Conservation (phyloP, 2,797 vertebrate species). For the Catamblyrhynchus diadema region DNA sequence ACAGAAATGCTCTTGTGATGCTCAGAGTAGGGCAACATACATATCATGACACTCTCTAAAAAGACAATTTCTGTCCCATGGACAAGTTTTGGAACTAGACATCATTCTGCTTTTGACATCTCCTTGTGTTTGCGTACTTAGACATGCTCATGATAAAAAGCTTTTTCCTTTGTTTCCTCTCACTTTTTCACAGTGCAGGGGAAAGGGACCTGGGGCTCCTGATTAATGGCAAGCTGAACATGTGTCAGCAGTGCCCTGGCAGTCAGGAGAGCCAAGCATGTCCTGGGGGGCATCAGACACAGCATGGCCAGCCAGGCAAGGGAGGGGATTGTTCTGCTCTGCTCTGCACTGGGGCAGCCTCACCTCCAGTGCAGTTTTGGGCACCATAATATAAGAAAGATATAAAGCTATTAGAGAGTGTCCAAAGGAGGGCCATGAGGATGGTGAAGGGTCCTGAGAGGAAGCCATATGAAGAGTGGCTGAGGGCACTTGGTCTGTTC, state of each 20-base stretch:
- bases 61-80: neutral
- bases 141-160: neutral
- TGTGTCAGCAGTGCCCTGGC: neutral
- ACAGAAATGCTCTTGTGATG: neutral
- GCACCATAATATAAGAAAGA: neutral
- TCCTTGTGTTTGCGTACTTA: neutral
- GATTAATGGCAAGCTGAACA: rapidly evolving
- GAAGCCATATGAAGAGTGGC: rapidly evolving
- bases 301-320: rapidly evolving
- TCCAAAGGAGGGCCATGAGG: neutral
- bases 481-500: neutral
- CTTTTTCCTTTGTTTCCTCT: neutral
- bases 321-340: neutral
- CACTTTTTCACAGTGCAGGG: neutral
- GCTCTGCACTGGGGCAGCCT: rapidly evolving
- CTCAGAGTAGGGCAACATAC: neutral
- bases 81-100: neutral
- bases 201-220: neutral
- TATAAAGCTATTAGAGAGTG: rapidly evolving
- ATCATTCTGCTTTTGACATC: neutral
- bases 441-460: neutral
- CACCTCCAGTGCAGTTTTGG: rapidly evolving
- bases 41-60: neutral
- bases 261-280: rapidly evolving
- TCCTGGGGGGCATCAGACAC: neutral